A percentile compares a stretch with the other conserved stretches of the same genome.
phyloP scores from a whole-genome alignment of 2,113 vertebrate species.

The Desmodus rotundus region DNA sequence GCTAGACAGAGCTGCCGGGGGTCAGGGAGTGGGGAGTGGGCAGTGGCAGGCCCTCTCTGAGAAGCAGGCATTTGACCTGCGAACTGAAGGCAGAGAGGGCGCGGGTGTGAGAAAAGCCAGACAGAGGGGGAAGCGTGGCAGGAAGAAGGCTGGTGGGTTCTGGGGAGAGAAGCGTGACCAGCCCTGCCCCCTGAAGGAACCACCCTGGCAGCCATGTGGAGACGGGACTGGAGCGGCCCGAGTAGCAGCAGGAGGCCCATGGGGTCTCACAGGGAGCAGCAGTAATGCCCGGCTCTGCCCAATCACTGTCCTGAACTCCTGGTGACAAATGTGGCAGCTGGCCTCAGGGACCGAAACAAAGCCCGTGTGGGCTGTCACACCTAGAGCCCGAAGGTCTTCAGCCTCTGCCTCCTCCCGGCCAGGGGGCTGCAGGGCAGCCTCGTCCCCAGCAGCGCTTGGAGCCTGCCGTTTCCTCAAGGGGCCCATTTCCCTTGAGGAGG shows the following conservation, averaged over 20 bases:
- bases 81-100: not conserved
- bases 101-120: rapidly evolving
- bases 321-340: rapidly evolving
- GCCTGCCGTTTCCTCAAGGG: no score
- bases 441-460: no score
- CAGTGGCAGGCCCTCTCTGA: not conserved
- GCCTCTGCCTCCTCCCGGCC: not conserved
- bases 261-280: rapidly evolving
- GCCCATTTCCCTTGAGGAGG: not conserved
- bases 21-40: not conserved
- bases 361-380: not conserved
- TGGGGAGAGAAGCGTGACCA: rapidly evolving
- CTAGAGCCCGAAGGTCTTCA: no score
- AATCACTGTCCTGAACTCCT: not conserved
- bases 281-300: not conserved
- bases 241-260: not conserved
- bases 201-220: not conserved
- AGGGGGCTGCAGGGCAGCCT: not conserved
- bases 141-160: not conserved
- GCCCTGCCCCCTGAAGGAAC: not conserved
- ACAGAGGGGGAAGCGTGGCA: not conserved
- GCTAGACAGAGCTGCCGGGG: not conserved
- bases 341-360: not conserved
- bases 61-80: not conserved
- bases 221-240: not conserved